A percentile compares a stretch with the other conserved stretches of the same genome.
These are phyloP conservation scores for Oscheius sp. DNA, from an alignment of 2,888 invertebrate genomes.

Conservation along the genomic window DNA sequence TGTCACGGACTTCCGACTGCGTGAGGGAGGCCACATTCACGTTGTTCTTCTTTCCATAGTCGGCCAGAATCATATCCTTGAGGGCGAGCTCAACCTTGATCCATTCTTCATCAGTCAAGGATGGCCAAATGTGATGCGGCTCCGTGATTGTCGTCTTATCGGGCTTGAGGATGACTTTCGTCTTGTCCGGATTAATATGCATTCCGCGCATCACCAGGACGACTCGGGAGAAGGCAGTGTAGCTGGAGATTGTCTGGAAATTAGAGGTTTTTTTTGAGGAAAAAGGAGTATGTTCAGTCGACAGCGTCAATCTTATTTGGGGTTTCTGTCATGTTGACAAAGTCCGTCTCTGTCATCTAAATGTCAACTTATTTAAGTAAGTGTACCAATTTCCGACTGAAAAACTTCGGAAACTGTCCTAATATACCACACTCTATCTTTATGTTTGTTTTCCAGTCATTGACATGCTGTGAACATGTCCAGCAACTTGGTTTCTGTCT, in stretches of 20 bases:
- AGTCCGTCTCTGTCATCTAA: too few species aligned
- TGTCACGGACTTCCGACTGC: conserved; percentile 96
- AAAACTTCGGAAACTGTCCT: too few species aligned
- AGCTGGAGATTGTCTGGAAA: conserved; percentile 88
- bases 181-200: conserved; percentile 98
- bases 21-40: conserved; percentile 98
- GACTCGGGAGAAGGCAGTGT: conserved; percentile 96
- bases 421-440: too few species aligned
- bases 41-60: conserved; percentile 99
- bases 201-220: conserved; percentile 94
- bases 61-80: conserved; percentile 96
- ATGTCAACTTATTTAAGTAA: too few species aligned
- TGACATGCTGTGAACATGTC: too few species aligned
- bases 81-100: conserved; percentile 96
- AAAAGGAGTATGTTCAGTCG: not conserved
- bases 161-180: conserved; percentile 97
- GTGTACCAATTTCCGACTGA: too few species aligned
- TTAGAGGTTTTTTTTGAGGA: not conserved
- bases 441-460: too few species aligned
- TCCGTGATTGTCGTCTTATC: conserved; percentile 99
- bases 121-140: conserved; percentile 99
- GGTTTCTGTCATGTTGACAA: too few species aligned
- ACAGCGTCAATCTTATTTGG: too few species aligned
- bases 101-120: conserved; percentile 97
- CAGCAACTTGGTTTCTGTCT: too few species aligned